These are phyloP conservation scores for Neotoma lepida DNA, from an alignment of 2,113 vertebrate species.

Conservation along the genomic window DNA sequence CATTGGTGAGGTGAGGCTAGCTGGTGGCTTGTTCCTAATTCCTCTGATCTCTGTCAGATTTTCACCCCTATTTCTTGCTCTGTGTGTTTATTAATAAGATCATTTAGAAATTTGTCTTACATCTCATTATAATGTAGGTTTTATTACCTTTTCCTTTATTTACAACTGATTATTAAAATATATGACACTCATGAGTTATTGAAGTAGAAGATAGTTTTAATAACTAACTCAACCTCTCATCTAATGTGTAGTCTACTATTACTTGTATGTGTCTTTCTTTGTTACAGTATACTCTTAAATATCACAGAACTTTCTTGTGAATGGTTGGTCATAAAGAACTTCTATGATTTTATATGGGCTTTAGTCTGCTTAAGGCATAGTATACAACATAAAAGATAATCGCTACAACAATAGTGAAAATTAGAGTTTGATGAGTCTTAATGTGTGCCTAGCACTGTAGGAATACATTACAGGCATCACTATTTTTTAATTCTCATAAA, in stretches of 20 bases:
- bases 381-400: not conserved
- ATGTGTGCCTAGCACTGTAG: not conserved
- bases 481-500: not conserved
- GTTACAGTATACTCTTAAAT: not conserved
- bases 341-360: not conserved
- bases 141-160: not conserved
- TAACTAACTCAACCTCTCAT: not conserved
- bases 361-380: not conserved
- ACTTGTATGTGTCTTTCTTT: not conserved
- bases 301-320: not conserved
- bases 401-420: not conserved
- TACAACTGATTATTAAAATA: not conserved
- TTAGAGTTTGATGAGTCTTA: not conserved
- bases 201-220: not conserved
- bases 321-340: not conserved
- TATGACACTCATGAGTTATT: not conserved
- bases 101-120: too few species aligned
- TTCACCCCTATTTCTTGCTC: too few species aligned
- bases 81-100: too few species aligned
- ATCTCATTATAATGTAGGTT: not conserved
- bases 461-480: not conserved
- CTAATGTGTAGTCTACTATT: not conserved
- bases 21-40: too few species aligned
- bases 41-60: too few species aligned
- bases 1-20: too few species aligned